A percentile compares a stretch with the other conserved stretches of the same genome.
These are phyloP conservation scores for Horisme vitalbata DNA, from an alignment of 2,888 invertebrate species.

Conservation along the genomic window DNA sequence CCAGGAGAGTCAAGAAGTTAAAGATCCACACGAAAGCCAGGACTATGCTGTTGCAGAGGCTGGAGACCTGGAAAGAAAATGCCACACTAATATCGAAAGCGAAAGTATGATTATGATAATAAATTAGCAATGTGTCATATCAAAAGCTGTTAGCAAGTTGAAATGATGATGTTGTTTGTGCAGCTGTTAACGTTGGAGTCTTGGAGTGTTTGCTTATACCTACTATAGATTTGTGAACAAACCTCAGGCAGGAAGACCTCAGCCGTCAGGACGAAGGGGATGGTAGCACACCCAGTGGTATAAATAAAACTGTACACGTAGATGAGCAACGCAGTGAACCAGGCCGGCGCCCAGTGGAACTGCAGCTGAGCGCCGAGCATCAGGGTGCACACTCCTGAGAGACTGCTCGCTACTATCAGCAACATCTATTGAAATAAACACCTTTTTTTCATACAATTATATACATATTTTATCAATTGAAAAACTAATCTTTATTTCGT, in stretches of 20 bases:
- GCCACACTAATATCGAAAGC: background rate
- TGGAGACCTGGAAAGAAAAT: slow-evolving; percentile 47
- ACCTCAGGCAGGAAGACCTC: slow-evolving; percentile 73
- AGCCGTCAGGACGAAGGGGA: slow-evolving; percentile 63
- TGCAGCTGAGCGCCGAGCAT: slow-evolving; percentile 53
- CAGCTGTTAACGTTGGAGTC: no score
- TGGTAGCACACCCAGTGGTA: slow-evolving; percentile 61
- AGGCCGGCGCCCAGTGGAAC: slow-evolving; percentile 50
- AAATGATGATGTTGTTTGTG: no score
- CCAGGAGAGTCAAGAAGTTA: slow-evolving; percentile 58
- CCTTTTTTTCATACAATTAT: background rate
- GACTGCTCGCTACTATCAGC: slow-evolving; percentile 41
- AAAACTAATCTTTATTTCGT: no score
- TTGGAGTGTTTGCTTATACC: no score
- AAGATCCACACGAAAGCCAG: slow-evolving; percentile 53
- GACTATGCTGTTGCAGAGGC: slow-evolving; percentile 54
- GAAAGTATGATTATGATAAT: background rate
- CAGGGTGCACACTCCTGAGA: slow-evolving; percentile 47
- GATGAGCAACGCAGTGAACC: slow-evolving; percentile 53
- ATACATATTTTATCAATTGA: no score
- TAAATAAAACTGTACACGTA: slow-evolving; percentile 58
- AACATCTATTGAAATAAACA: slow-evolving; percentile 41
- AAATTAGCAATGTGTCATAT: no score
- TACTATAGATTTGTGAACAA: background rate
- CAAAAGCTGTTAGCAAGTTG: no score